phyloP scores from a whole-genome alignment of 2,888 invertebrate genomes.

The Thyatira batis region DNA sequence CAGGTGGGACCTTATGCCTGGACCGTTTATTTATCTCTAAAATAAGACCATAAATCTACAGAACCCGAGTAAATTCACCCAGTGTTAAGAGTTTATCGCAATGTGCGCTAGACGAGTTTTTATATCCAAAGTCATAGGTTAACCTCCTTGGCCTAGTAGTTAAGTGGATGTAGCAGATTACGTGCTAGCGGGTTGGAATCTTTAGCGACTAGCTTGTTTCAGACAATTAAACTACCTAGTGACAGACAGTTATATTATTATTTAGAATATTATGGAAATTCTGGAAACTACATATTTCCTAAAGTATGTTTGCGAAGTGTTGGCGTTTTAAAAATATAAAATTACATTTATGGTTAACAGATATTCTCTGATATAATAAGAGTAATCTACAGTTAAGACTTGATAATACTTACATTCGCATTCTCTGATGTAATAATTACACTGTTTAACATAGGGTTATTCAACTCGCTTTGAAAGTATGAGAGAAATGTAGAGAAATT shows the following conservation, averaged over 20 bases:
- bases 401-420: slow-evolving; percentile 10
- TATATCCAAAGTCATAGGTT: not conserved
- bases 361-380: slow-evolving; percentile 4
- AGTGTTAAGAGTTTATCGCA: not conserved
- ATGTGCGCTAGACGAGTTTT: not conserved
- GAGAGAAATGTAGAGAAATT: slow-evolving; percentile 76
- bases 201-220: not conserved
- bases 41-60: not conserved
- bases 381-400: slow-evolving; percentile 6
- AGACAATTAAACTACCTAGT: not conserved
- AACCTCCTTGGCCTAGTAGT: slow-evolving; percentile 2
- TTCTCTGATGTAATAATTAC: slow-evolving; percentile 55
- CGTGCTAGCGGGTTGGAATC: not conserved
- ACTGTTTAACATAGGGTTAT: slow-evolving; percentile 66
- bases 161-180: slow-evolving; percentile 1
- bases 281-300: too few relatives aligned
- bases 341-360: too few relatives aligned
- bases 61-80: not conserved
- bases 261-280: too few relatives aligned
- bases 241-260: not conserved
- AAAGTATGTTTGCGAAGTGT: too few relatives aligned
- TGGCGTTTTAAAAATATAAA: too few relatives aligned
- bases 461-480: slow-evolving; percentile 72
- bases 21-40: not conserved
- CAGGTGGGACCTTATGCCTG: too few relatives aligned